These are phyloP conservation scores for Pteromalus puparum DNA, from an alignment of 1,140 invertebrate genomes.

Conservation along the genomic window DNA sequence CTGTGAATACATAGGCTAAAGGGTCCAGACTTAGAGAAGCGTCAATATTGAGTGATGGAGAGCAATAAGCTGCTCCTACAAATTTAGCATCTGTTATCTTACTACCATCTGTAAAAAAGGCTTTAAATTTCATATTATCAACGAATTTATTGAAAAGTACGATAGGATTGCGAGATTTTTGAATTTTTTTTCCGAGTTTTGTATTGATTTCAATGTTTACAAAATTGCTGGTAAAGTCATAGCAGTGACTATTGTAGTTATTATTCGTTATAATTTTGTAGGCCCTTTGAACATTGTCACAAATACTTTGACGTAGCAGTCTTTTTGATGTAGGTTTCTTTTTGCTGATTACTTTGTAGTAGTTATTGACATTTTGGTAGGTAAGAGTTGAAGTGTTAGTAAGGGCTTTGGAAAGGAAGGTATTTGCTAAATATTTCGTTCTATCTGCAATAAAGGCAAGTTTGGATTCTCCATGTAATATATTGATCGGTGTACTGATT, in stretches of 20 bases:
- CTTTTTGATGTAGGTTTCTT: neutral
- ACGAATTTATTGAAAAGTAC: neutral
- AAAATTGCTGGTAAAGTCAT: neutral
- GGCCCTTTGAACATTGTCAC: neutral
- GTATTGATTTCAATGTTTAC: neutral
- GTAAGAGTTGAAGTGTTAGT: neutral
- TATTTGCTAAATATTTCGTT: neutral
- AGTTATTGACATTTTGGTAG: neutral
- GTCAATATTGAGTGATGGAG: neutral
- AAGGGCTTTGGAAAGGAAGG: neutral
- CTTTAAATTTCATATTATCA: neutral
- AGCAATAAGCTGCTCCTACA: neutral
- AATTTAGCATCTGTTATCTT: neutral
- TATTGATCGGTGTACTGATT: constrained; percentile 45
- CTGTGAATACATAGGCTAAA: neutral
- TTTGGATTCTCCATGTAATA: constrained; percentile 51
- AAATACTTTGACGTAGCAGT: neutral
- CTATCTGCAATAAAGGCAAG: neutral
- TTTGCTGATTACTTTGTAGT: neutral
- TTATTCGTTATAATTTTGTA: neutral
- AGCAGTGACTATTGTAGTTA: neutral
- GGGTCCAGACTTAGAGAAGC: neutral
- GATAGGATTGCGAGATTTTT: neutral
- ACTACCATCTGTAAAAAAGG: constrained; percentile 10
- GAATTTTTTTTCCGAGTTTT: neutral